These are phyloP conservation scores for Eustalomyia histrio DNA, from an alignment of 2,888 invertebrate species.

Conservation along the genomic window DNA sequence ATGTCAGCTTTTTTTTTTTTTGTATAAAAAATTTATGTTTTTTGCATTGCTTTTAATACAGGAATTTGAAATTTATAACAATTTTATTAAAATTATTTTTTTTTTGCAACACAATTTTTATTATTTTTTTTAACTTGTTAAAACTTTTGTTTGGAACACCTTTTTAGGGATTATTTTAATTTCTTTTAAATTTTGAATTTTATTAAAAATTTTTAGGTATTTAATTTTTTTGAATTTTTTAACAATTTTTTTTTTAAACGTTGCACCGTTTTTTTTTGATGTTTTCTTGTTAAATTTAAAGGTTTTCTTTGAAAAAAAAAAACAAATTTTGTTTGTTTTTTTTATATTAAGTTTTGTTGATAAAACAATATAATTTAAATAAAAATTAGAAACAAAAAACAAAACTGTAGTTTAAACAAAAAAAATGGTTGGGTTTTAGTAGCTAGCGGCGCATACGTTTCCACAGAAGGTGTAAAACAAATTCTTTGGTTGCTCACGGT, in stretches of 20 bases:
- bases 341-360: neutral
- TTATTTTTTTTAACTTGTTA: conserved; percentile 24
- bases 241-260: conserved; percentile 23
- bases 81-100: conserved; percentile 19
- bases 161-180: conserved; percentile 8
- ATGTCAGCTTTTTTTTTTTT: conserved; percentile 63
- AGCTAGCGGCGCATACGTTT: conserved; percentile 69
- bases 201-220: neutral
- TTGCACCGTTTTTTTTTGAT: conserved; percentile 2
- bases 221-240: conserved; percentile 6
- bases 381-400: neutral
- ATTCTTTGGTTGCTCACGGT: conserved; percentile 76
- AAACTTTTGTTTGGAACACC: conserved; percentile 1
- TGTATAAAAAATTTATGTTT: conserved; percentile 11
- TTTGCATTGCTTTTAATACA: conserved; percentile 33
- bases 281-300: neutral
- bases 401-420: conserved; percentile 15
- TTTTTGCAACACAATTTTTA: conserved; percentile 13
- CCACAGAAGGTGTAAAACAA: conserved; percentile 68
- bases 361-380: neutral
- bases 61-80: too few species aligned
- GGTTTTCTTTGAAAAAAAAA: conserved; percentile 1
- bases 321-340: neutral
- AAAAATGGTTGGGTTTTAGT: conserved; percentile 60
- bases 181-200: neutral